A percentile compares a stretch with the other conserved stretches of the same genome.
Conservation (phyloP, 2,888 invertebrate species). For the Neria commutata region DNA sequence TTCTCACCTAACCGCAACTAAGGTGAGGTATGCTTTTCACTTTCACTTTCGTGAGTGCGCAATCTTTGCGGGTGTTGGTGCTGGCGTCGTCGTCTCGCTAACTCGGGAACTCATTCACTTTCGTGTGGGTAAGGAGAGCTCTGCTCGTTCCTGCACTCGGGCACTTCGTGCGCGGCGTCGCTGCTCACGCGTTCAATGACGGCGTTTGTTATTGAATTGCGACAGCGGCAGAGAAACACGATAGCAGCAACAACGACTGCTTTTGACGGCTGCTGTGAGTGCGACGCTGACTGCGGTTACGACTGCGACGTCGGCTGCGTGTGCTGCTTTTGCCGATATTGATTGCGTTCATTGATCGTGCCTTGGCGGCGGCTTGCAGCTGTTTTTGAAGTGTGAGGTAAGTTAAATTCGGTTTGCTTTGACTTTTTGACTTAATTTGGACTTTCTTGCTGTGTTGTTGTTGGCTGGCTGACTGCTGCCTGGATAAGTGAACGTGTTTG, state of each 20-base stretch:
- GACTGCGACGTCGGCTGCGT: constrained; percentile 30
- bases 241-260: too few species aligned
- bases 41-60: constrained; percentile 50
- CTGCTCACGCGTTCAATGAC: neutral
- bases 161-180: constrained; percentile 33
- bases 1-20: neutral
- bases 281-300: constrained; percentile 7
- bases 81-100: too few species aligned
- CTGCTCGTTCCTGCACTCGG: constrained; percentile 52
- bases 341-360: constrained; percentile 15
- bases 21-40: constrained; percentile 44
- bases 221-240: neutral
- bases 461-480: constrained; percentile 22
- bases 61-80: too few species aligned
- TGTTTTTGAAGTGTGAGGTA: constrained; percentile 13
- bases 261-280: too few species aligned
- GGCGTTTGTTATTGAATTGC: neutral
- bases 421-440: constrained; percentile 16
- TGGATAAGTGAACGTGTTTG: constrained; percentile 36
- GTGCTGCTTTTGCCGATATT: constrained; percentile 6
- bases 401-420: constrained; percentile 13
- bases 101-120: too few species aligned
- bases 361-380: constrained; percentile 1
- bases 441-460: constrained; percentile 15
- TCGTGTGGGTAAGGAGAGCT: too few species aligned